phyloP scores from a whole-genome alignment of 1,140 invertebrate genomes.

The Megathymus violae region DNA sequence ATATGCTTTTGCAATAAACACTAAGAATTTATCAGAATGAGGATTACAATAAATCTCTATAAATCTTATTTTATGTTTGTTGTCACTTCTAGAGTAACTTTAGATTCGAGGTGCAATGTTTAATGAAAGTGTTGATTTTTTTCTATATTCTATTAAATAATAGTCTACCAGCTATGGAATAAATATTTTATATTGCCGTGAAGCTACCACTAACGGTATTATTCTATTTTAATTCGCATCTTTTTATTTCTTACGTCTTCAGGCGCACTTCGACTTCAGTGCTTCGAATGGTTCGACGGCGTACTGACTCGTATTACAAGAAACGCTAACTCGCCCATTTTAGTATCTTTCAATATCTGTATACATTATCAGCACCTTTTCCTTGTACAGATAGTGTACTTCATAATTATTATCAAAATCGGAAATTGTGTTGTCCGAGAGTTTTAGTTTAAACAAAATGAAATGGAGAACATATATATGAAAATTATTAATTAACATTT shows the following conservation, averaged over 20 bases:
- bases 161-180: conserved; percentile 56
- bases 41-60: conserved; percentile 14
- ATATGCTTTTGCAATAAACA: neutral
- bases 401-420: neutral
- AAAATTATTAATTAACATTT: conserved; percentile 46
- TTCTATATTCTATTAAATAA: conserved; percentile 73
- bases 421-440: neutral
- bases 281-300: too few relatives aligned
- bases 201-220: conserved; percentile 25
- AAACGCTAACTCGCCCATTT: too few relatives aligned
- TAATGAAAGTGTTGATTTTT: conserved; percentile 73
- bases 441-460: conserved; percentile 3
- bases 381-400: neutral
- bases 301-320: neutral
- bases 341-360: too few relatives aligned
- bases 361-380: neutral
- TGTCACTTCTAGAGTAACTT: conserved; percentile 38
- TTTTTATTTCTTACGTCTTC: conserved; percentile 17
- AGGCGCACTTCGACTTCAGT: neutral
- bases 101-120: conserved; percentile 73
- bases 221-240: conserved; percentile 16
- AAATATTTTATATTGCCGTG: conserved; percentile 44
- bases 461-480: neutral
- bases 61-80: conserved; percentile 19
- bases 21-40: neutral